Conservation (phyloP, 2,888 invertebrate species). For the Apotomis capreana region DNA sequence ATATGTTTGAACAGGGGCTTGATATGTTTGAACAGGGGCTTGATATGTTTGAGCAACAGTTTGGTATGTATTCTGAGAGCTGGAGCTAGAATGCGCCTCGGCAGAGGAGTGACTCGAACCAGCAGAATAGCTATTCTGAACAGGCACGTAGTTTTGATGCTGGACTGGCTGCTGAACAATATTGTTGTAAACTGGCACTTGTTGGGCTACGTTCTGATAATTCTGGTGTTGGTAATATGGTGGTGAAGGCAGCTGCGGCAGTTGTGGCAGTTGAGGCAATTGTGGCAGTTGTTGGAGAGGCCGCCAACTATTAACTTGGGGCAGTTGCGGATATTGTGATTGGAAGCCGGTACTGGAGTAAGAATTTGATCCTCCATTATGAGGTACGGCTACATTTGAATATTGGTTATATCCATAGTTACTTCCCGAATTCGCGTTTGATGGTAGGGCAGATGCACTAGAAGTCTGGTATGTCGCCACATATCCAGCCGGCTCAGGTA, state of each 20-base stretch:
- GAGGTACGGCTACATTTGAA: constrained; percentile 17
- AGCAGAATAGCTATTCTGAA: background rate
- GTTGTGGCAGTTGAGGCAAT: background rate
- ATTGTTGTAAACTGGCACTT: constrained; percentile 7
- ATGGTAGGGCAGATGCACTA: constrained; percentile 17
- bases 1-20: constrained; percentile 2
- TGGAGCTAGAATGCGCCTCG: background rate
- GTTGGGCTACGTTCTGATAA: constrained; percentile 4
- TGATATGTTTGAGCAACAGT: constrained; percentile 7
- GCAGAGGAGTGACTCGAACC: background rate
- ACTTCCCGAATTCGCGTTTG: constrained; percentile 6
- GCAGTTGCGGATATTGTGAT: constrained; percentile 18
- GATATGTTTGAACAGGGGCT: constrained; percentile 17
- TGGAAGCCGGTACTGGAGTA: constrained; percentile 9
- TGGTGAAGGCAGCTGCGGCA: constrained; percentile 14
- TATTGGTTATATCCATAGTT: constrained; percentile 18
- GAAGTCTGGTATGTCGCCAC: constrained; percentile 26
- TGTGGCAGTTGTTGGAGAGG: constrained; percentile 16
- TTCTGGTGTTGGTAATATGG: background rate
- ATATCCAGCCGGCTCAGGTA: constrained; percentile 27
- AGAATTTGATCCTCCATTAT: constrained; percentile 12
- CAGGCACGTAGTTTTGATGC: constrained; percentile 6
- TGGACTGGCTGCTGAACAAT: constrained; percentile 1
- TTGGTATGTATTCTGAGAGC: constrained; percentile 21
- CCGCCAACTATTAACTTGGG: constrained; percentile 25